Percentiles rank a stretch among this genome's conserved stretches.
Conservation (phyloP, 2,888 invertebrate species). For the Plusia festucae region DNA sequence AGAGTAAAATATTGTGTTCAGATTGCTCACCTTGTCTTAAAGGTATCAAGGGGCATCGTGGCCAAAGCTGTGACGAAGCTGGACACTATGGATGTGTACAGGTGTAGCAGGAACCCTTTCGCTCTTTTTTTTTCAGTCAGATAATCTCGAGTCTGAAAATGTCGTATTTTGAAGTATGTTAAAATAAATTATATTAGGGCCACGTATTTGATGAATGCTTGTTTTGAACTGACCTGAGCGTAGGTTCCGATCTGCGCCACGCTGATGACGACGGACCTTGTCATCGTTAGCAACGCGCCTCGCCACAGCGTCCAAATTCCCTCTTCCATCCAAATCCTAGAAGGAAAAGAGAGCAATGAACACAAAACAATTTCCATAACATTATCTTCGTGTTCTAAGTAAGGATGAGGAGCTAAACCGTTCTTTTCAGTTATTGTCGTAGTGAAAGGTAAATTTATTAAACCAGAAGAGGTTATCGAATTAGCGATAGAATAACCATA, state of each 20-base stretch:
- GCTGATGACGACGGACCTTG: conserved; percentile 97
- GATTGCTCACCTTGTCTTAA: conserved; percentile 94
- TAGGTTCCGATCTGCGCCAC: conserved; percentile 98
- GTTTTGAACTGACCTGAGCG: conserved; percentile 90
- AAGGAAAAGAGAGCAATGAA: no score
- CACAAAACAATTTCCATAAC: conserved; percentile 10
- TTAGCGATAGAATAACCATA: no score
- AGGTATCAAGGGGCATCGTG: conserved; percentile 98
- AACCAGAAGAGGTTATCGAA: no score
- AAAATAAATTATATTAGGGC: no score
- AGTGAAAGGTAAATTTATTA: no score
- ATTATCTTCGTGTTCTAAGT: neutral
- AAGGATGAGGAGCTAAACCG: no score
- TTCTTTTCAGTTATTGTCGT: no score
- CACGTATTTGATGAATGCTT: no score
- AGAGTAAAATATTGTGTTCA: neutral
- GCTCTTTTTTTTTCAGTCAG: conserved; percentile 83
- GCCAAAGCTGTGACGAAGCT: conserved; percentile 97
- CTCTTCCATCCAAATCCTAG: conserved; percentile 71
- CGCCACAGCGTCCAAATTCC: conserved; percentile 96
- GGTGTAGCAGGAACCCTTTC: conserved; percentile 94
- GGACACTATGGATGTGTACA: conserved; percentile 96
- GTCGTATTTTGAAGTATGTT: no score
- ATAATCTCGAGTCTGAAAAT: conserved; percentile 63
- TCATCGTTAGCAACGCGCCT: conserved; percentile 94